Percentiles rank a stretch among this genome's conserved stretches.
Conservation (phyloP, 2,797 vertebrate species). For the Pangasius larnaudii region DNA sequence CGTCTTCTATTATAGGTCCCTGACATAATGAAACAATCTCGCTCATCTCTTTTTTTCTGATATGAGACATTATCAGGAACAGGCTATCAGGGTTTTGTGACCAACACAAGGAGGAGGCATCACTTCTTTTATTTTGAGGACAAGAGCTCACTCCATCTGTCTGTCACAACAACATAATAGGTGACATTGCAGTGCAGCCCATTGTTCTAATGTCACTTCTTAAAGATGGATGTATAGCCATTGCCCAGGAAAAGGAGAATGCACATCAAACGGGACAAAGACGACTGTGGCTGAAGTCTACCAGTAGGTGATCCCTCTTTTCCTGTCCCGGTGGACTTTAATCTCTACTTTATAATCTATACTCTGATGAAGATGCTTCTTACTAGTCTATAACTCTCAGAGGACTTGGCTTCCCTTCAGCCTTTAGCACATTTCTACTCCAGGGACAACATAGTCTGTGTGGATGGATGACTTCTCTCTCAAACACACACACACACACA, state of each 20-base stretch:
- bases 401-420: conserved; percentile 34
- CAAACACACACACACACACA: too few relatives aligned
- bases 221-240: conserved; percentile 41
- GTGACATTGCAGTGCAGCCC: conserved; percentile 44
- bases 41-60: conserved; percentile 60
- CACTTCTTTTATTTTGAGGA: conserved; percentile 53
- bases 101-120: conserved; percentile 64
- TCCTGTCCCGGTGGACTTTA: conserved; percentile 6
- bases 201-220: conserved; percentile 54
- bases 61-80: conserved; percentile 69
- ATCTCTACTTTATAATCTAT: conserved; percentile 7
- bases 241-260: conserved; percentile 22
- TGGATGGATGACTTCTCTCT: not conserved
- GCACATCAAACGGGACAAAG: not conserved
- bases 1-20: conserved; percentile 66
- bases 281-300: conserved; percentile 24
- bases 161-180: conserved; percentile 58
- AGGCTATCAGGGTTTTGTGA: conserved; percentile 58
- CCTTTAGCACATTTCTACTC: not conserved
- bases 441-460: not conserved
- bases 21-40: conserved; percentile 51
- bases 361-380: conserved; percentile 4
- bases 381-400: conserved; percentile 34
- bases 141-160: conserved; percentile 52
- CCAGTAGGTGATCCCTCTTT: conserved; percentile 38